Conservation (phyloP, 2,113 vertebrate genomes). For the Gnathochromis pfefferi region DNA sequence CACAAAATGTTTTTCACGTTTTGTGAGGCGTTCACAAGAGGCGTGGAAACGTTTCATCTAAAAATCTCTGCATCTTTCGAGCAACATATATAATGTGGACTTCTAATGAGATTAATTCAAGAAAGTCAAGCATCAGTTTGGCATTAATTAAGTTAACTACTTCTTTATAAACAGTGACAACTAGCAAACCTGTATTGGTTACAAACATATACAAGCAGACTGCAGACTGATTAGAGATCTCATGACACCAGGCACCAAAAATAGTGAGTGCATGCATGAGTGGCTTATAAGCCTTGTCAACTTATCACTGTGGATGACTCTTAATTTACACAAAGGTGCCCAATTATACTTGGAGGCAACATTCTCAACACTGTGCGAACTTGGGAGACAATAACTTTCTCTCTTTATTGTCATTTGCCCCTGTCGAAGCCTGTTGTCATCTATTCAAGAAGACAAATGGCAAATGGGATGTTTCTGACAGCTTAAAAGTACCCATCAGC, state of each 20-base stretch:
- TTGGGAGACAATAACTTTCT: slow-evolving; percentile 31
- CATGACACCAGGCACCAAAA: background rate
- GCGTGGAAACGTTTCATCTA: background rate
- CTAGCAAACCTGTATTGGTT: background rate
- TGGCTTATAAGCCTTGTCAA: slow-evolving; percentile 3
- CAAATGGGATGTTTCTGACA: slow-evolving; percentile 60
- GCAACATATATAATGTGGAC: background rate
- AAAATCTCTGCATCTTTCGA: background rate
- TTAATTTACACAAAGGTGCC: slow-evolving; percentile 30
- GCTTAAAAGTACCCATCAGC: slow-evolving; percentile 72
- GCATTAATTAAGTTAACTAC: slow-evolving; percentile 35
- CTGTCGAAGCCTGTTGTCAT: slow-evolving; percentile 14
- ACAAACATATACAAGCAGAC: slow-evolving; percentile 29
- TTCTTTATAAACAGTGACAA: slow-evolving; percentile 11
- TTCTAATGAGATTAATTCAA: background rate
- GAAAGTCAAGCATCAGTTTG: background rate
- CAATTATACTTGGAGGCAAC: slow-evolving; percentile 25
- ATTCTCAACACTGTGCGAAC: slow-evolving; percentile 6
- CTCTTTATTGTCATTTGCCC: background rate
- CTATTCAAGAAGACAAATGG: slow-evolving; percentile 30
- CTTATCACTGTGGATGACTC: background rate
- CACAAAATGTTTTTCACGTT: background rate
- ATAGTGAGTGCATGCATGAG: background rate
- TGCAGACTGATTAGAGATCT: slow-evolving; percentile 22
- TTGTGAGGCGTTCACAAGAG: background rate